Evolutionary conservation across 1,140 invertebrate species (phyloP).

Genomic region (Drosophila kikkawai): DNA sequence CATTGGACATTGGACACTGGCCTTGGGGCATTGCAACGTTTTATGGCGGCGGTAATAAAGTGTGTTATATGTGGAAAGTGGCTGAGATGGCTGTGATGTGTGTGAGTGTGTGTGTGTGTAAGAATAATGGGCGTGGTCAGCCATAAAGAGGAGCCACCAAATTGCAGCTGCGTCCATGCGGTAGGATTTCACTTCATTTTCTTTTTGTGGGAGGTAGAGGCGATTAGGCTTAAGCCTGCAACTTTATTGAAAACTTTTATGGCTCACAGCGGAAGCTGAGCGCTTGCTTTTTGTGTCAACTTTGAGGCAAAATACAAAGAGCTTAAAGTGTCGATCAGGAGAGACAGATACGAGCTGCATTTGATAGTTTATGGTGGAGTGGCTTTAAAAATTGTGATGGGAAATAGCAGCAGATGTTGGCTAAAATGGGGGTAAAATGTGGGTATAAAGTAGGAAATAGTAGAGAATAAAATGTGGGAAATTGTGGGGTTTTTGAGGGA

Average conservation of each 20-base stretch:
- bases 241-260: slow-evolving; percentile 76
- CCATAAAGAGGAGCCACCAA: slow-evolving; percentile 39
- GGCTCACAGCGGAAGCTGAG: slow-evolving; percentile 12
- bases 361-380: slow-evolving; percentile 27
- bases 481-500: not conserved
- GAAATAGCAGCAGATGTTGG: slow-evolving; percentile 6
- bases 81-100: not conserved
- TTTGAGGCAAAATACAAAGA: slow-evolving; percentile 24
- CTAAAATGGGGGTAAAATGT: not conserved
- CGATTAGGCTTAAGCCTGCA: slow-evolving; percentile 72
- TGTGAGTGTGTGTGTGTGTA: slow-evolving; percentile 1
- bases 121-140: slow-evolving; percentile 47
- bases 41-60: slow-evolving; percentile 56
- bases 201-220: slow-evolving; percentile 30
- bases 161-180: slow-evolving; percentile 39
- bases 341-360: slow-evolving; percentile 4
- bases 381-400: slow-evolving; percentile 1
- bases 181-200: slow-evolving; percentile 3
- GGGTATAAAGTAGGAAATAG: not conserved
- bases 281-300: slow-evolving; percentile 26
- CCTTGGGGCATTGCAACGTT: slow-evolving; percentile 39
- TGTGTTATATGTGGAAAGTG: slow-evolving; percentile 32
- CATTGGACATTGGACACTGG: slow-evolving; percentile 26
- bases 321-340: slow-evolving; percentile 25
- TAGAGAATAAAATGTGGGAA: not conserved